A percentile compares a stretch with the other conserved stretches of the same genome.
These are phyloP conservation scores for Eucriotettix oculatus DNA, from an alignment of 2,888 invertebrate genomes.

Conservation along the genomic window DNA sequence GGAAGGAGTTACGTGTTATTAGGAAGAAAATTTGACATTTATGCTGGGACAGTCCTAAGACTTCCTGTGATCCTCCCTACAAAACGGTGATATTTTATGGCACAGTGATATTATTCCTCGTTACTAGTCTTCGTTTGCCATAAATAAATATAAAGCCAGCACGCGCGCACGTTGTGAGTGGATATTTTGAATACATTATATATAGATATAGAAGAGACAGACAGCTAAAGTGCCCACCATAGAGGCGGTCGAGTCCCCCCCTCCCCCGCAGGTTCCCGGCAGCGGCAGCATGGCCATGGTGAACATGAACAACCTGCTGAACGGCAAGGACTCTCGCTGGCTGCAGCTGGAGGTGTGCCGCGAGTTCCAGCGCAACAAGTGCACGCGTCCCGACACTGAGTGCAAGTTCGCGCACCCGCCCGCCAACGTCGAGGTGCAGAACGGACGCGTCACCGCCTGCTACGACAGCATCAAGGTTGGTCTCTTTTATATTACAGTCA, in stretches of 20 bases:
- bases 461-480: conserved; percentile 99
- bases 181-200: conserved; percentile 1
- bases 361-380: conserved; percentile 99
- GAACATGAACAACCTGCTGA: conserved; percentile 91
- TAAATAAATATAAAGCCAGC: conserved; percentile 9
- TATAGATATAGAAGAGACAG: not conserved
- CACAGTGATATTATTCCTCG: conserved; percentile 15
- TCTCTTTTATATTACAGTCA: too few species aligned
- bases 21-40: conserved; percentile 2
- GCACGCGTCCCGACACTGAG: conserved; percentile 96
- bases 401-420: conserved; percentile 99
- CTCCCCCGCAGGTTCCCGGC: conserved; percentile 14
- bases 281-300: conserved; percentile 58
- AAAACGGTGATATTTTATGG: conserved; percentile 15
- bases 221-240: not conserved
- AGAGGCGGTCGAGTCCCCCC: conserved; percentile 6
- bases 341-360: conserved; percentile 98
- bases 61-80: conserved; percentile 1
- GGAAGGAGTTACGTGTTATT: conserved; percentile 8
- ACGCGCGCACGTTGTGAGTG: conserved; percentile 10
- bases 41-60: conserved; percentile 3
- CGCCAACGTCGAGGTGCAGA: conserved; percentile 98
- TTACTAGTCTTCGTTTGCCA: conserved; percentile 16
- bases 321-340: conserved; percentile 99
- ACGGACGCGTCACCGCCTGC: conserved; percentile 98